Evolutionary conservation across 2,113 vertebrate species (phyloP), one percentile per base, ranked within the genome.

Genomic region (Notarius quadriscutis): DNA sequence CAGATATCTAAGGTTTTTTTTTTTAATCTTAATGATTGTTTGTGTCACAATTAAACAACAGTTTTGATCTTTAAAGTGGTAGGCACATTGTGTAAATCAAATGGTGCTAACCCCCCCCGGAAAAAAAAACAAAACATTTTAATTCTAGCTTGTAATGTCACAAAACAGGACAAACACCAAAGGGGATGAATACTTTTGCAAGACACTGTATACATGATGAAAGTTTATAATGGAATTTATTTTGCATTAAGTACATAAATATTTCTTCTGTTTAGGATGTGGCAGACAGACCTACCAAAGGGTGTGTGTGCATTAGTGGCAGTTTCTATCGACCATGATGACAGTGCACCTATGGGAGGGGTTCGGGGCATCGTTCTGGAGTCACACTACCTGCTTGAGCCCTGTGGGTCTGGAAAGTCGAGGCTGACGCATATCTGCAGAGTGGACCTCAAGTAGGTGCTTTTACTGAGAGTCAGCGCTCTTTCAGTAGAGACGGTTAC

Each of bases 361-460:
- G 97, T 99, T 82, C 94, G 97, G 67, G 97, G 96, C 0, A 91
- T 97, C 0, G 94, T 99, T 71, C 94, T 99, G 92, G 97, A 99
- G 85, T 97, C 96, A 0, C 98, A 98, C 91, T 98, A 97, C 93
- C 91, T 99, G 87, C 96, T 99, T 60, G 98, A 99, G 87, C 97
- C 97, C 0, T 97, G 96, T 63, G 97, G 97, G 51, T 96, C 94
- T 0, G 97, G 96, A 72, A 98, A 96, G 91, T 97, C 98, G 74
- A 95, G 97, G 85, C 95, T 99, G 88, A 99, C 97, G 10, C 97
- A 99, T 71, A 93, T 99, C 94, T 98, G 96, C 94, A 96, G 98
- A 94, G 92, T 92, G 86, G 98, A 99, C 91, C 95, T 99, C n/a
- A 99, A 96, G 98, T 98, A 92, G 94, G 96, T 94, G 82, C 7